Evolutionary conservation across 2,797 vertebrate species (phyloP), one percentile per base, ranked within the genome.

Genomic region (Coluber constrictor): DNA sequence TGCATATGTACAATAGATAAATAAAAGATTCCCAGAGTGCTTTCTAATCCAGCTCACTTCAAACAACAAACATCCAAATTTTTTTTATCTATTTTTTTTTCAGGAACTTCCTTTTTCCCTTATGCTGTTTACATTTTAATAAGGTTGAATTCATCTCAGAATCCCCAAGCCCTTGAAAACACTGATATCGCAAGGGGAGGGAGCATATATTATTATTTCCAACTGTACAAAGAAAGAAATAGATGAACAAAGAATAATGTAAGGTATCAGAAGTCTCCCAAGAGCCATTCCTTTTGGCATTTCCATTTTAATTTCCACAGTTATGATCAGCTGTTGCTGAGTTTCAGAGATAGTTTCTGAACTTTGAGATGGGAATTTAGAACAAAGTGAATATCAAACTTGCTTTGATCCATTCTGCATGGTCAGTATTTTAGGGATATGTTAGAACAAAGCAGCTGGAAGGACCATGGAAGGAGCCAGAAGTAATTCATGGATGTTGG

Each of bases 381-480:
- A 91, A 91, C 43, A 92, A 92, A 94, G 47, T 70, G 87, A 63
- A 23, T 25, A 37, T 12, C 4, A 92, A 10, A 87, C 3, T 60
- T 89, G 79, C 6, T 29, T 3, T 56, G 18, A 95, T 91, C 87
- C 74, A 63, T 70, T 91, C 57, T 51, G 57, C 7, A 3, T 89
- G 90, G 90, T 89, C 74, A 89, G 5, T 88, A 57, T 37, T 94
- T 94, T 96, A 74, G 7, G 10, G 90, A 59, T n/a, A 23, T 25
- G 92, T 92, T 94, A 90, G 88, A 95, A 96, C 89, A 55, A 91
- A 94, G 88, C 59, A 83, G 51, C 91, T 90, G 89, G 86, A 37
- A 93, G 0, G 86, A 89, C 20, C 63, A 86, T 89, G 89, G 87
- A 91, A 6, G 1, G 93, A 96, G 91, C 0, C 4, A 89, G 1